Evolutionary conservation across 2,113 vertebrate genomes (phyloP).

Genomic region (Antennarius striatus): DNA sequence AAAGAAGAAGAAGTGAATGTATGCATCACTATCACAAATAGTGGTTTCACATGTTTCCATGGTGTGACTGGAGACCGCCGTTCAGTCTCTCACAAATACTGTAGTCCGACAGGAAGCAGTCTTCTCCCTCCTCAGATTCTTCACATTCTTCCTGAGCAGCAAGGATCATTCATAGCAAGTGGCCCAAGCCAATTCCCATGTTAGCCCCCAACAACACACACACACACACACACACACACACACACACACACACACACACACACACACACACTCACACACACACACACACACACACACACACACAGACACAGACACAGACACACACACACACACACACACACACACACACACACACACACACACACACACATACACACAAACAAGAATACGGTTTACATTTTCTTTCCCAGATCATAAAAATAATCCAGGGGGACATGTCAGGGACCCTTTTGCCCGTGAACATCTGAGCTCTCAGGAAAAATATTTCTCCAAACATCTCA

Average conservation of each 20-base stretch:
- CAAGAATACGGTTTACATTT: constrained; percentile 13
- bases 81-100: constrained; percentile 22
- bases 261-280: too few species aligned
- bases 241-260: too few species aligned
- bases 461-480: constrained; percentile 26
- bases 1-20: too few species aligned
- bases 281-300: neutral
- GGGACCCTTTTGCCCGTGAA: constrained; percentile 5
- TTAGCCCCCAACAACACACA: neutral
- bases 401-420: constrained; percentile 35
- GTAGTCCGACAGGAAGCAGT: constrained; percentile 65
- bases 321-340: too few species aligned
- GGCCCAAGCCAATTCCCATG: constrained; percentile 57
- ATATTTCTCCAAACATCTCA: neutral
- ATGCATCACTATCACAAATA: too few species aligned
- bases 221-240: too few species aligned
- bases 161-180: constrained; percentile 73
- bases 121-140: constrained; percentile 65
- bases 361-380: neutral
- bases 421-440: constrained; percentile 27
- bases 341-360: too few species aligned
- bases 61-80: constrained; percentile 17
- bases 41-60: neutral
- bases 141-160: constrained; percentile 65
- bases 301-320: too few species aligned